Base-by-base conservation (phyloP, 2,888 invertebrate genomes). In the Macaria liturata region DNA sequence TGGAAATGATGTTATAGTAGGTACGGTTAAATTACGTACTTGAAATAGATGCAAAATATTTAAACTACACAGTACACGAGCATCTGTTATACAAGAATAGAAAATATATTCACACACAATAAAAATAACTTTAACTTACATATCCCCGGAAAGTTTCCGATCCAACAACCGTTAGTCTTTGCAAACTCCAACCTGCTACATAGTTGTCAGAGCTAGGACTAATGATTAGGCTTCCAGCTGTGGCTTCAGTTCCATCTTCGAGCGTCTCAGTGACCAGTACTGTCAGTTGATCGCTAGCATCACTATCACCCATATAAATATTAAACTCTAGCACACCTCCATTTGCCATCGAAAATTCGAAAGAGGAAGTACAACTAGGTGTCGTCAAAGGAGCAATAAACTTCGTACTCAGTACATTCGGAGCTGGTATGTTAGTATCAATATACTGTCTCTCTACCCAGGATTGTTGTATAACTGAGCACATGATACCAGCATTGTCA, bases 311-410 rank as follows among this genome's bases (percentile, higher is more conserved):
- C 59, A 71, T 65, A n/a, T 69, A 76, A 4, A 72, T 57, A 8
- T 69, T 74, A 4, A 74, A 56, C 70, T 76, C 76, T 7, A 76
- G 49, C 2, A 53, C 37, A 9, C 76, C 76, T 4, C 62, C 66
- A 42, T 57, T 46, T n/a, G 59, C 49, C 48, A 59, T 49, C 3
- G 49, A n/a, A 46, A 64, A 47, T 7, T 34, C 37, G 7, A 42
- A 57, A 0, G 70, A 63, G 4, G 70, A 57, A 1, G 57, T 43
- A 34, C 70, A 70, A 37, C 66, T 62, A 3, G 63, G 31, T 0
- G 9, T 39, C n/a, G 55, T 40, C 6, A 20, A 9, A 3, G 65
- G 59, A 0, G 61, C 39, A 49, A 69, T 50, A 34, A 67, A 68
- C 5, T 57, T 50, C 5, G 30, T 44, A 49, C 69, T 68, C 0